Conservation (phyloP, 2,888 invertebrate species). For the Azorinus chamasolen region DNA sequence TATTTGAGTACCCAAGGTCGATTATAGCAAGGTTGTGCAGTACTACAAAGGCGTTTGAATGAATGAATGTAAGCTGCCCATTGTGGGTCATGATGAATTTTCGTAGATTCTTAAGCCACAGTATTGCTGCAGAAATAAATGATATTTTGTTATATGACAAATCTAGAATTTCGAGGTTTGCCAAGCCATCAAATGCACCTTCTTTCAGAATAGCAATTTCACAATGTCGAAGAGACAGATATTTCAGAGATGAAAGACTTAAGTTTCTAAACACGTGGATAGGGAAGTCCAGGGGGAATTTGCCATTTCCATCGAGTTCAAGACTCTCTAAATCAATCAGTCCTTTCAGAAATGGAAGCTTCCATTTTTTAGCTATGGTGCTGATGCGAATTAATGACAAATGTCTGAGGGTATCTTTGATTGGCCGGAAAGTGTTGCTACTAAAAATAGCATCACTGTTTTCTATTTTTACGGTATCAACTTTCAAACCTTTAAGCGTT, state of each 20-base stretch:
- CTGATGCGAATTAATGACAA: conserved; percentile 44
- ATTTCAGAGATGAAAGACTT: conserved; percentile 26
- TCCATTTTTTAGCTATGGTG: conserved; percentile 22
- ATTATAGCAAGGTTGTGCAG: conserved; percentile 40
- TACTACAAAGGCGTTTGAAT: conserved; percentile 47
- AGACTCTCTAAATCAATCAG: conserved; percentile 38
- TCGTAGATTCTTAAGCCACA: conserved; percentile 38
- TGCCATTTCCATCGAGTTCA: conserved; percentile 43
- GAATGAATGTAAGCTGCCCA: conserved; percentile 45
- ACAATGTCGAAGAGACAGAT: conserved; percentile 43
- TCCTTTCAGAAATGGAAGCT: conserved; percentile 36
- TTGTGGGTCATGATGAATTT: conserved; percentile 49
- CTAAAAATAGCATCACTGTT: conserved; percentile 23
- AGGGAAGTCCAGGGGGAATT: conserved; percentile 50
- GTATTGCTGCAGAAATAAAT: conserved; percentile 41
- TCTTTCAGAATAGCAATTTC: conserved; percentile 47
- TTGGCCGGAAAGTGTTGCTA: conserved; percentile 26
- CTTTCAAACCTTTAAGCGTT: conserved; percentile 31
- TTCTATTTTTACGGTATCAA: conserved; percentile 37
- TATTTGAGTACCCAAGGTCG: conserved; percentile 46
- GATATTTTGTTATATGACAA: conserved; percentile 56
- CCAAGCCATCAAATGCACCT: conserved; percentile 35
- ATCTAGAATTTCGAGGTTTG: conserved; percentile 46
- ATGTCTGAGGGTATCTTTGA: conserved; percentile 21
- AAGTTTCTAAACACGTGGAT: conserved; percentile 34